phyloP scores from a whole-genome alignment of 2,113 vertebrate species.

The Hylia prasina region DNA sequence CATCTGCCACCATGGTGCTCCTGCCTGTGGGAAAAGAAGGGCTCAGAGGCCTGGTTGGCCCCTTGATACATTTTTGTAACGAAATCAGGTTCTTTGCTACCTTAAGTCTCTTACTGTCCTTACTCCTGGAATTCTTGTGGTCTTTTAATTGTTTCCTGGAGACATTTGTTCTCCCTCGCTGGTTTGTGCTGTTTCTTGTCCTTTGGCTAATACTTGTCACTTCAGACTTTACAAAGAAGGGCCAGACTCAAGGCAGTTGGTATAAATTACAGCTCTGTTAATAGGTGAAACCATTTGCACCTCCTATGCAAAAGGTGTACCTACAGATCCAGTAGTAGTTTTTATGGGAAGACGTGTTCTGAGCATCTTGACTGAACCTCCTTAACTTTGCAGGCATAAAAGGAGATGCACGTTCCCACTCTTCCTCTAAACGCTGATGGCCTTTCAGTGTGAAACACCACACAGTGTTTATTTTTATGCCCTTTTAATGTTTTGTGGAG shows the following conservation, averaged over 20 bases:
- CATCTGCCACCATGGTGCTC: neutral
- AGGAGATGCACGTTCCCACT: neutral
- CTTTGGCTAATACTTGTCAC: neutral
- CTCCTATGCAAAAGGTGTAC: neutral
- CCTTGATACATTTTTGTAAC: neutral
- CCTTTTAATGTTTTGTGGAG: neutral
- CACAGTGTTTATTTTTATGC: constrained; percentile 41
- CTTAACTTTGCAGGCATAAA: neutral
- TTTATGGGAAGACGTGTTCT: neutral
- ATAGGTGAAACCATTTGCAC: neutral
- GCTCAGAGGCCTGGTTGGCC: neutral
- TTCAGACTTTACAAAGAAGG: neutral
- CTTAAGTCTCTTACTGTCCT: neutral
- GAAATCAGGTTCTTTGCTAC: neutral
- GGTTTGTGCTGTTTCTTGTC: neutral
- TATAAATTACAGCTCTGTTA: neutral
- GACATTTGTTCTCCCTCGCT: neutral
- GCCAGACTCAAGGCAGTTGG: neutral
- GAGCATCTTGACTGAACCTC: neutral
- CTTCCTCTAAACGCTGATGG: neutral
- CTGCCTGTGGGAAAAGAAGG: neutral
- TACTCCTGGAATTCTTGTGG: neutral
- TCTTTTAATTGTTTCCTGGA: neutral
- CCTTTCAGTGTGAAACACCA: constrained; percentile 37
- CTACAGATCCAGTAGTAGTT: neutral